These are phyloP conservation scores for Octodonta nipae DNA, from an alignment of 2,888 invertebrate species.

Conservation along the genomic window DNA sequence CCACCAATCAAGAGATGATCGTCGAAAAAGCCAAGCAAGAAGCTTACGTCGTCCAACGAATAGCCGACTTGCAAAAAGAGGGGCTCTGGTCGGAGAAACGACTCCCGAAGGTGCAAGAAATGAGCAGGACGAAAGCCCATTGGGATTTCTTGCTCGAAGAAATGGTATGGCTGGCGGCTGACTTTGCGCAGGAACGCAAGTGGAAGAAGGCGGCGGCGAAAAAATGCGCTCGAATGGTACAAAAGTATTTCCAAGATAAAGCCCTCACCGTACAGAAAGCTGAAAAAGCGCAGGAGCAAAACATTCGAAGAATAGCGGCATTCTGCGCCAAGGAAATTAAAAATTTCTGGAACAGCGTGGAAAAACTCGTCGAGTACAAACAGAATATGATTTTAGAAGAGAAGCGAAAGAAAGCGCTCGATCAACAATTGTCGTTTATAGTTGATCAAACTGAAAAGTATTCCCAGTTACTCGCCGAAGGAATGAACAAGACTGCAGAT, in stretches of 20 bases:
- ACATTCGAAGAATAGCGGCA: slow-evolving; percentile 72
- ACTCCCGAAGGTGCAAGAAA: slow-evolving; percentile 60
- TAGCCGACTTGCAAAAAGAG: slow-evolving; percentile 81
- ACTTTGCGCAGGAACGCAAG: slow-evolving; percentile 93
- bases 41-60: slow-evolving; percentile 85
- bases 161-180: slow-evolving; percentile 95
- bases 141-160: slow-evolving; percentile 98
- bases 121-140: slow-evolving; percentile 75
- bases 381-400: slow-evolving; percentile 85
- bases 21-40: slow-evolving; percentile 82
- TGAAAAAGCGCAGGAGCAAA: slow-evolving; percentile 80
- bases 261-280: slow-evolving; percentile 79
- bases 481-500: slow-evolving; percentile 50
- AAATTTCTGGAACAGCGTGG: slow-evolving; percentile 91
- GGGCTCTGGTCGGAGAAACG: slow-evolving; percentile 90
- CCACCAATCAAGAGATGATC: slow-evolving; percentile 55
- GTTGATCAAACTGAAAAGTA: slow-evolving; percentile 97
- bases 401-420: slow-evolving; percentile 84
- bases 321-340: slow-evolving; percentile 86
- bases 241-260: slow-evolving; percentile 83
- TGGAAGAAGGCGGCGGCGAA: slow-evolving; percentile 94
- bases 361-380: slow-evolving; percentile 92
- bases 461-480: slow-evolving; percentile 71
- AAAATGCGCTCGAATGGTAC: slow-evolving; percentile 82
- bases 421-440: slow-evolving; percentile 92